phyloP scores from a whole-genome alignment of 2,797 vertebrate species.

The Australoheros facetus region DNA sequence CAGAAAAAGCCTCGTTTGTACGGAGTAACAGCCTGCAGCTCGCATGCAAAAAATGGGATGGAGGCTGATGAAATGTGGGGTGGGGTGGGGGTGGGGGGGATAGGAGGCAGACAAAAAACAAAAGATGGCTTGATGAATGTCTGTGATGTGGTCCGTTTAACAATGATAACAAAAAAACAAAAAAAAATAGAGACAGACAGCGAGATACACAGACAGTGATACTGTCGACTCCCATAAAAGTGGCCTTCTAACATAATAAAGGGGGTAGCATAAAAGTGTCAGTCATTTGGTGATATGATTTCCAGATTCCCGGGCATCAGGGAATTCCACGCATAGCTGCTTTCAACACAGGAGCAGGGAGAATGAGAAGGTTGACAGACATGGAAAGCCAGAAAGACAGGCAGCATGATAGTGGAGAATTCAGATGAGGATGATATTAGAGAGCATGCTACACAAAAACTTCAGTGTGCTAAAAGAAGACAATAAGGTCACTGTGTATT shows the following conservation, averaged over 20 bases:
- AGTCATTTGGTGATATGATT: constrained; percentile 60
- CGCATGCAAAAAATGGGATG: constrained; percentile 84
- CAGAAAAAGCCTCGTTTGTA: constrained; percentile 85
- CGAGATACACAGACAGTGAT: constrained; percentile 20
- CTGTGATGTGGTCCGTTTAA: constrained; percentile 35
- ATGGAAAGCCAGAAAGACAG: background rate
- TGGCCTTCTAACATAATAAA: constrained; percentile 37
- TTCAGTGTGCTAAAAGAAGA: constrained; percentile 18
- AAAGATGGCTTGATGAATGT: constrained; percentile 61
- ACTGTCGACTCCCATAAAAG: constrained; percentile 25
- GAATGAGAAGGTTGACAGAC: constrained; percentile 37
- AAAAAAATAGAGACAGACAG: constrained; percentile 8
- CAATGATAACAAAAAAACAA: constrained; percentile 22
- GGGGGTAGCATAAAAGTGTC: constrained; percentile 42
- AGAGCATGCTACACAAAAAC: constrained; percentile 19
- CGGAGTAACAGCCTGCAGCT: constrained; percentile 78
- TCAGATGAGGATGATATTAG: constrained; percentile 38
- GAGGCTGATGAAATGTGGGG: constrained; percentile 74
- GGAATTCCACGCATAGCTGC: constrained; percentile 74
- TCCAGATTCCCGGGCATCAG: constrained; percentile 58
- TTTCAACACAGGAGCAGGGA: constrained; percentile 35
- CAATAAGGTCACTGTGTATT: constrained; percentile 19
- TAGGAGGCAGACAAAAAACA: constrained; percentile 22
- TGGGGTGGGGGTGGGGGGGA: background rate
- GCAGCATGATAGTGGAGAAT: constrained; percentile 39